A percentile compares a stretch with the other conserved stretches of the same genome.
Evolutionary conservation across 2,888 invertebrate genomes (phyloP).

Genomic region (Crematogaster levior): DNA sequence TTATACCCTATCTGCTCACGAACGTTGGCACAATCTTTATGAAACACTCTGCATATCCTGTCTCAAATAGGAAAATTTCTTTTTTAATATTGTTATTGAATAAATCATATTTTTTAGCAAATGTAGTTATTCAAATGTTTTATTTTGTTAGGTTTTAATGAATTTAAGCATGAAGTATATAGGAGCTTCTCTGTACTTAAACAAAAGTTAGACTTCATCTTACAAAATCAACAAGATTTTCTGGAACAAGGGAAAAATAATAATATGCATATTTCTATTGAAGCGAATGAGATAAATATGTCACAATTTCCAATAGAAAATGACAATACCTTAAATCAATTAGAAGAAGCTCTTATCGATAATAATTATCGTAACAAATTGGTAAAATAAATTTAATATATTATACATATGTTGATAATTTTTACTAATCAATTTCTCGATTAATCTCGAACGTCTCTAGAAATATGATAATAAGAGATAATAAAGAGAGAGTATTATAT

Average conservation of each 20-base stretch:
- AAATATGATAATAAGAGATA: no score
- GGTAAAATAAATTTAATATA: background rate
- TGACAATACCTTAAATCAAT: background rate
- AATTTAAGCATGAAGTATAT: background rate
- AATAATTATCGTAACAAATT: background rate
- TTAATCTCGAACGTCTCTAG: no score
- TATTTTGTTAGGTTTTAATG: background rate
- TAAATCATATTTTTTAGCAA: no score
- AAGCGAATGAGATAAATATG: background rate
- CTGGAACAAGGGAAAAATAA: background rate
- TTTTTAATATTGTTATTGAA: no score
- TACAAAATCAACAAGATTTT: background rate
- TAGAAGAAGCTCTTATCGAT: background rate
- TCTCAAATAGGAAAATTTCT: no score
- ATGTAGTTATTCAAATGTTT: background rate
- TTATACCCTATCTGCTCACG: no score
- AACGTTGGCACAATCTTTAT: no score
- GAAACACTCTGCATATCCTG: no score
- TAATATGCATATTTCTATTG: background rate
- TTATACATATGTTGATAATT: no score
- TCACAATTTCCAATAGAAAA: background rate
- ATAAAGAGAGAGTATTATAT: no score
- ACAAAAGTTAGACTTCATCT: background rate
- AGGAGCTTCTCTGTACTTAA: no score
- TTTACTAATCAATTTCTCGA: background rate